Percentiles rank a stretch among this genome's conserved stretches.
Conservation (phyloP, 2,113 vertebrate genomes). For the Mugil cephalus region DNA sequence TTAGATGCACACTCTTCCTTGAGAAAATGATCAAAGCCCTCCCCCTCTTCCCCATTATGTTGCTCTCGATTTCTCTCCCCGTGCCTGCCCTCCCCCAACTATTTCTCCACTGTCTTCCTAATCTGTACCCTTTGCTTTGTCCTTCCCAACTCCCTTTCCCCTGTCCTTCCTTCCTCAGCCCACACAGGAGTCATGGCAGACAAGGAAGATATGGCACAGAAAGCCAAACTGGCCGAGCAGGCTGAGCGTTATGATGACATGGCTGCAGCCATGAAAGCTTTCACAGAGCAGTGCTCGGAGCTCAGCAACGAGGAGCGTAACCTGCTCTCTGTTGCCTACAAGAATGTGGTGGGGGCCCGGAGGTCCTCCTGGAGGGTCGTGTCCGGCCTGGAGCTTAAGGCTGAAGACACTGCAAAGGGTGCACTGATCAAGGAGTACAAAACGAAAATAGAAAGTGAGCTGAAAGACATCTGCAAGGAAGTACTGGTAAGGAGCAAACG, state of each 20-base stretch:
- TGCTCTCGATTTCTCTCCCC: not conserved
- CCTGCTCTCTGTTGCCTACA: slow-evolving; percentile 98
- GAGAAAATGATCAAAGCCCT: slow-evolving; percentile 23
- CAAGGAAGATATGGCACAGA: slow-evolving; percentile 90
- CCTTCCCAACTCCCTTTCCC: slow-evolving; percentile 17
- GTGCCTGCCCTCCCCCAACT: slow-evolving; percentile 12
- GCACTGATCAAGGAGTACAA: slow-evolving; percentile 90
- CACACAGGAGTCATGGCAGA: slow-evolving; percentile 79
- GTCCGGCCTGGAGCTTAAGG: slow-evolving; percentile 94
- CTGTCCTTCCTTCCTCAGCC: slow-evolving; percentile 40
- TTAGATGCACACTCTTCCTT: not conserved
- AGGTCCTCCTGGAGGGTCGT: slow-evolving; percentile 97
- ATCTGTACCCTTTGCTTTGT: slow-evolving; percentile 36
- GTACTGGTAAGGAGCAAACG: slow-evolving; percentile 90
- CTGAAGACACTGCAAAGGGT: slow-evolving; percentile 86
- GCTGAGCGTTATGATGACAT: slow-evolving; percentile 98
- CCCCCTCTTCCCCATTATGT: not conserved
- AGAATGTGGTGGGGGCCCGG: slow-evolving; percentile 97
- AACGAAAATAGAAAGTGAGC: slow-evolving; percentile 92
- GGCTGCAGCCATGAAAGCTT: slow-evolving; percentile 93
- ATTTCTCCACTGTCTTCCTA: slow-evolving; percentile 14
- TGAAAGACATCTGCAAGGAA: slow-evolving; percentile 95
- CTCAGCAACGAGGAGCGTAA: slow-evolving; percentile 96
- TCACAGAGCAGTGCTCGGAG: slow-evolving; percentile 88
- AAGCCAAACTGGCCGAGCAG: slow-evolving; percentile 97